These are phyloP conservation scores for Tetramorium alpestre DNA, from an alignment of 1,140 invertebrate species.

Conservation along the genomic window DNA sequence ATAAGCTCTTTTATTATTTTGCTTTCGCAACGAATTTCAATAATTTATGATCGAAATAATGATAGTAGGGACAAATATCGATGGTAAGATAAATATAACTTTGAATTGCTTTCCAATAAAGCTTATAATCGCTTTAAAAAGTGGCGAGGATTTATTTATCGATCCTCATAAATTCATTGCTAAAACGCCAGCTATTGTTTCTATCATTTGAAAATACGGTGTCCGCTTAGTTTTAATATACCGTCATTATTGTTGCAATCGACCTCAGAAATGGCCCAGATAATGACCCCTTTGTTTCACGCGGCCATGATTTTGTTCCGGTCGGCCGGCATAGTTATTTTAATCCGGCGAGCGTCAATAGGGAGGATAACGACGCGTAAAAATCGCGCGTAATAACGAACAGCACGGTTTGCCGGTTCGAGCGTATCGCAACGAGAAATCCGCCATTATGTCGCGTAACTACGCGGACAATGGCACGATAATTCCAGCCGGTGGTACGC, in stretches of 20 bases:
- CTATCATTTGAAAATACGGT: not conserved
- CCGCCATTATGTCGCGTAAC: slow-evolving; percentile 76
- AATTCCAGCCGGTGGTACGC: slow-evolving; percentile 76
- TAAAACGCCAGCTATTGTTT: not conserved
- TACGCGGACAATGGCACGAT: slow-evolving; percentile 79
- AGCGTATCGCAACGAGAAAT: slow-evolving; percentile 64
- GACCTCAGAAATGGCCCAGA: not conserved
- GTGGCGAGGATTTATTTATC: not conserved
- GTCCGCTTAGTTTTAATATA: not conserved
- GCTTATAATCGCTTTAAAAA: slow-evolving; percentile 10
- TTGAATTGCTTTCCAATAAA: not conserved
- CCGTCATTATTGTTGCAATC: slow-evolving; percentile 10
- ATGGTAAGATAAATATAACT: not conserved
- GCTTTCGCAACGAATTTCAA: not conserved
- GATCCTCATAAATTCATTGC: not conserved
- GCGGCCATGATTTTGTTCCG: not conserved
- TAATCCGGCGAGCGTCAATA: slow-evolving; percentile 64
- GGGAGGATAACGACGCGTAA: slow-evolving; percentile 59
- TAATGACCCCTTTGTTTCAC: slow-evolving; percentile 41
- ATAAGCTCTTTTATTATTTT: not conserved
- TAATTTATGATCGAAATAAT: not conserved
- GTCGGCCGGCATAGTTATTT: slow-evolving; percentile 30
- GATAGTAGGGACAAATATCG: not conserved
- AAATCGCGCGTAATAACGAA: slow-evolving; percentile 78
- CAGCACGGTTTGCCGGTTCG: slow-evolving; percentile 73